Percentiles rank a stretch among this genome's conserved stretches.
Evolutionary conservation across 2,888 invertebrate genomes (phyloP).

Genomic region (Urechis unicinctus): DNA sequence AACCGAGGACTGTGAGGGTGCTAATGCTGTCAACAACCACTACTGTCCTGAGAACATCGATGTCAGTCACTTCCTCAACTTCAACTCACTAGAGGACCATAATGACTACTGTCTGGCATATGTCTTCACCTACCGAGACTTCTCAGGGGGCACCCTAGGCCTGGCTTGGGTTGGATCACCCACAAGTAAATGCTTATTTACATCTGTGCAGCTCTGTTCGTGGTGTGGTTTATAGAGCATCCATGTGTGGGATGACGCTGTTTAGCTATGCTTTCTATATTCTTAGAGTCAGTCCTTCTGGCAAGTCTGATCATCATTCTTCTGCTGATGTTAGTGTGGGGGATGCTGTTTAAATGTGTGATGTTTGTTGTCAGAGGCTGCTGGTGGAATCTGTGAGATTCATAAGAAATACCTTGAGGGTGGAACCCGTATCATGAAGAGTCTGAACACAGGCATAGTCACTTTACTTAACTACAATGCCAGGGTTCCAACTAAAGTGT

Average conservation of each 20-base stretch:
- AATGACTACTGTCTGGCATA: slow-evolving; percentile 99
- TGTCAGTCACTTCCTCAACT: slow-evolving; percentile 96
- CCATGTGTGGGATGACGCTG: too few species aligned
- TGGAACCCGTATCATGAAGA: slow-evolving; percentile 54
- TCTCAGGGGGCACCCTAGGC: slow-evolving; percentile 95
- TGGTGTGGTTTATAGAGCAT: neutral
- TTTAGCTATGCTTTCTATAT: too few species aligned
- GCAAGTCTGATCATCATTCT: too few species aligned
- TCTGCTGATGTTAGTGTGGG: too few species aligned
- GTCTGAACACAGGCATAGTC: slow-evolving; percentile 96
- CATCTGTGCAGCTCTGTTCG: too few species aligned
- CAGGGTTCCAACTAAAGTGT: slow-evolving; percentile 68
- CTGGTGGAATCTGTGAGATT: slow-evolving; percentile 17
- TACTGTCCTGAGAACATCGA: slow-evolving; percentile 97
- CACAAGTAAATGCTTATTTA: slow-evolving; percentile 31
- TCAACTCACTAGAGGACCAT: slow-evolving; percentile 94
- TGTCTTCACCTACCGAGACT: slow-evolving; percentile 96
- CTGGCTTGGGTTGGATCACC: slow-evolving; percentile 96
- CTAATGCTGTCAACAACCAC: slow-evolving; percentile 17
- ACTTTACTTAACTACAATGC: slow-evolving; percentile 95
- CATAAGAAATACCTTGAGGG: slow-evolving; percentile 13
- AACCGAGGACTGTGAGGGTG: slow-evolving; percentile 7
- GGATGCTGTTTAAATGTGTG: too few species aligned
- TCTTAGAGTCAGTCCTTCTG: too few species aligned
- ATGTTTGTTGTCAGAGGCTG: too few species aligned